Evolutionary conservation across 92 coral and sea anemone species (phyloP).

Genomic region (Pocillopora grandis): DNA sequence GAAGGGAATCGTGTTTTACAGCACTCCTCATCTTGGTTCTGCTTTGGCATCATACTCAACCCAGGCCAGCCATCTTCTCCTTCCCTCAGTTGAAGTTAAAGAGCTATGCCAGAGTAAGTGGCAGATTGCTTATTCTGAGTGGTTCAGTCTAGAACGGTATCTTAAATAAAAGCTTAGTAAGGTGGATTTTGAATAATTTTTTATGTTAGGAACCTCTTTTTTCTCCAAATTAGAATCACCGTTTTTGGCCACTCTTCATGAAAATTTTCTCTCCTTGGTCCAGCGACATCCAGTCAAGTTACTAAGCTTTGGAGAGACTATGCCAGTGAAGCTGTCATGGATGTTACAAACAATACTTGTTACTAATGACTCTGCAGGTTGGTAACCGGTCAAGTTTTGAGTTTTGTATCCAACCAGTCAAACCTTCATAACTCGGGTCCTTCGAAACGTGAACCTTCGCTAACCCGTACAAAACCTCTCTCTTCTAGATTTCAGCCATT

Average conservation of each 20-base stretch:
- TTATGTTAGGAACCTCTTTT: not conserved
- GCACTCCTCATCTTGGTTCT: constrained; percentile 91
- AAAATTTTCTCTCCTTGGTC: constrained; percentile 66
- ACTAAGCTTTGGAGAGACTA: constrained; percentile 88
- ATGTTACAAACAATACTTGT: constrained; percentile 79
- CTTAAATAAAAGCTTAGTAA: not conserved
- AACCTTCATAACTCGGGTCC: too few species aligned
- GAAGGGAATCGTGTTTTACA: constrained; percentile 88
- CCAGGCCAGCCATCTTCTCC: constrained; percentile 82
- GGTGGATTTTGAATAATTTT: not conserved
- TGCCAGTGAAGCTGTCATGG: constrained; percentile 81
- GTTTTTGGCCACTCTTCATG: constrained; percentile 76
- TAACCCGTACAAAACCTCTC: too few species aligned
- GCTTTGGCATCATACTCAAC: constrained; percentile 88
- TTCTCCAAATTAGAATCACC: constrained; percentile 64
- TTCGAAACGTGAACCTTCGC: too few species aligned
- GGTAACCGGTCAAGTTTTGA: not conserved
- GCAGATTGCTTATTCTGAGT: not conserved
- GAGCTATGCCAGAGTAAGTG: constrained; percentile 84
- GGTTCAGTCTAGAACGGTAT: not conserved
- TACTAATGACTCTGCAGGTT: constrained; percentile 81
- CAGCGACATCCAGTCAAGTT: constrained; percentile 59
- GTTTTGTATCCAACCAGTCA: too few species aligned
- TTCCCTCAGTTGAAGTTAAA: constrained; percentile 91
- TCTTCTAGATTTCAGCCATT: too few species aligned